Conservation (phyloP, 2,797 vertebrate genomes). For the Nannoperca obscura region DNA sequence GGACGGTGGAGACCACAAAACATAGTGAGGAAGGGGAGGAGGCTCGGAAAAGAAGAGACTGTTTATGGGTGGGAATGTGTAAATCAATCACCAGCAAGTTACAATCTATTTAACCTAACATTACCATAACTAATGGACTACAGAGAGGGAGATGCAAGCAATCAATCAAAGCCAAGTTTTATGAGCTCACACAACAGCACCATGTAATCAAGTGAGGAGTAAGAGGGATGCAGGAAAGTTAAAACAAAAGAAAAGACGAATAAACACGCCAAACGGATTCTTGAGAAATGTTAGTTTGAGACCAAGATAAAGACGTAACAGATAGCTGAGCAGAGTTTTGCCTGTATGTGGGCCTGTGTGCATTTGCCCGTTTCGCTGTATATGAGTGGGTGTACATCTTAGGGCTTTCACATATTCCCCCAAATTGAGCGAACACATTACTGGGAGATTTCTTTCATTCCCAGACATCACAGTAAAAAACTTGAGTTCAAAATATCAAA, state of each 20-base stretch:
- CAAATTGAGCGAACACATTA: constrained; percentile 4
- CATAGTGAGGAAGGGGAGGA: background rate
- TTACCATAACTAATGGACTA: constrained; percentile 72
- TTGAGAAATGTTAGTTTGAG: constrained; percentile 5
- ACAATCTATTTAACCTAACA: constrained; percentile 70
- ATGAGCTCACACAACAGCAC: constrained; percentile 32
- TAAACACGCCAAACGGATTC: background rate
- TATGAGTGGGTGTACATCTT: background rate
- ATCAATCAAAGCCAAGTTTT: constrained; percentile 63
- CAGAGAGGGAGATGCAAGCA: constrained; percentile 28
- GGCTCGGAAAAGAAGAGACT: background rate
- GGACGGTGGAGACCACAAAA: background rate
- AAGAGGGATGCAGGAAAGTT: background rate
- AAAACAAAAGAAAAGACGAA: background rate
- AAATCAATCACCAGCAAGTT: constrained; percentile 67
- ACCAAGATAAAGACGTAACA: background rate
- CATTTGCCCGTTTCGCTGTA: background rate
- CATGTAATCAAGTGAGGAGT: background rate
- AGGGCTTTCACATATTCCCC: background rate
- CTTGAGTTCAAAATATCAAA: constrained; percentile 25
- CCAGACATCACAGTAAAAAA: constrained; percentile 9
- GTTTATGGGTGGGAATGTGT: constrained; percentile 41
- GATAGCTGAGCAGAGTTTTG: background rate
- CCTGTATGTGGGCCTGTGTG: background rate
- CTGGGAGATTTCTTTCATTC: background rate